Conservation (phyloP, 2,888 invertebrate genomes). For the Lissonota sp. region DNA sequence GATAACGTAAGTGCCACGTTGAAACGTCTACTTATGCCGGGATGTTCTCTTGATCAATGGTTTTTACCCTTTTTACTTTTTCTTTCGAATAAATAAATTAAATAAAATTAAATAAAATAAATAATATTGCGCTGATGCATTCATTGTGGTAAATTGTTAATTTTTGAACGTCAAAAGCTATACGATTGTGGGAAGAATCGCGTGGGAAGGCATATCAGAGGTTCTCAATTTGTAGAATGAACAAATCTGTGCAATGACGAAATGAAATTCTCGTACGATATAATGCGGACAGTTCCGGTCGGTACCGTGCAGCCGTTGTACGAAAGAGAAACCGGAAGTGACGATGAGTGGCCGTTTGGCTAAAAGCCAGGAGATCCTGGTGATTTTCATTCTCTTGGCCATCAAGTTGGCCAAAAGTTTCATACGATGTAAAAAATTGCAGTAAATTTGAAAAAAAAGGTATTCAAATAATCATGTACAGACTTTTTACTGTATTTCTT, state of each 20-base stretch:
- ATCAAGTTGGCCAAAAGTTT: not conserved
- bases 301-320: constrained; percentile 7
- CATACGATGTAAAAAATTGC: not conserved
- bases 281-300: constrained; percentile 30
- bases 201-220: constrained; percentile 23
- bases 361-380: constrained; percentile 47
- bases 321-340: constrained; percentile 52
- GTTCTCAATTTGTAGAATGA: constrained; percentile 17
- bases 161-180: constrained; percentile 5
- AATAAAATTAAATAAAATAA: constrained; percentile 18
- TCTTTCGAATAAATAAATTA: no score
- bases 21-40: not conserved
- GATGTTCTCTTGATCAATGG: no score
- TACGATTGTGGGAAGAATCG: constrained; percentile 10
- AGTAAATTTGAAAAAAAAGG: not conserved
- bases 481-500: no score
- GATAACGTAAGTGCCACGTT: constrained; percentile 18
- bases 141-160: constrained; percentile 9
- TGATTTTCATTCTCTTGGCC: not conserved
- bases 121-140: not conserved
- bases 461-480: no score
- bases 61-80: no score
- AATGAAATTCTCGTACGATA: constrained; percentile 9
- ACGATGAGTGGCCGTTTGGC: constrained; percentile 58
- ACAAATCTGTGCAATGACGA: constrained; percentile 24